These are phyloP conservation scores for Gephyroberyx darwinii DNA, from an alignment of 2,797 vertebrate genomes.

Conservation along the genomic window DNA sequence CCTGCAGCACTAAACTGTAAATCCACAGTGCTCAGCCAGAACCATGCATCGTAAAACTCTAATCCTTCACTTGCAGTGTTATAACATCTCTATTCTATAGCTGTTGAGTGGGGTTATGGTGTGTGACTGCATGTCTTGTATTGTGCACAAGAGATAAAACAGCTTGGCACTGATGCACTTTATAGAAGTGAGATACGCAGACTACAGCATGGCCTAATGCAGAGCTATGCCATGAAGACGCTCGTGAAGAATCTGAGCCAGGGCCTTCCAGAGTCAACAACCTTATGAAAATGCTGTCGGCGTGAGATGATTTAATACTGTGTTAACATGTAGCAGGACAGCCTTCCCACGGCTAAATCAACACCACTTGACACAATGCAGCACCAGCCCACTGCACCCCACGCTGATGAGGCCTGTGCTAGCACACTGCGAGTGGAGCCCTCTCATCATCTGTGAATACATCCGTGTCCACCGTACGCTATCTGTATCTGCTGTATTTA, in stretches of 20 bases:
- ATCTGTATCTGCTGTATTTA: slow-evolving; percentile 45
- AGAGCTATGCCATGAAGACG: slow-evolving; percentile 18
- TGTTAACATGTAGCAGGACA: slow-evolving; percentile 68
- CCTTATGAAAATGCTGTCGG: slow-evolving; percentile 67
- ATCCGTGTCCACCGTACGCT: slow-evolving; percentile 33
- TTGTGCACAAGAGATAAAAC: background rate
- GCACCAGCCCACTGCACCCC: slow-evolving; percentile 33
- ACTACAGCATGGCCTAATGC: background rate
- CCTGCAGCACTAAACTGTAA: background rate
- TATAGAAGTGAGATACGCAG: slow-evolving; percentile 5
- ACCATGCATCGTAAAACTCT: background rate
- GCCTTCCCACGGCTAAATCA: slow-evolving; percentile 62
- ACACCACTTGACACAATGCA: slow-evolving; percentile 53
- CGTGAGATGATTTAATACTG: slow-evolving; percentile 65
- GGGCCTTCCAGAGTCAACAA: slow-evolving; percentile 63
- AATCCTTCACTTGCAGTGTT: background rate
- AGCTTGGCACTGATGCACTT: background rate
- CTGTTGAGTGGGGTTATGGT: background rate
- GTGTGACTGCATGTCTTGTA: background rate
- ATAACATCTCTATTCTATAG: slow-evolving; percentile 3
- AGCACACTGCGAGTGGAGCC: slow-evolving; percentile 38
- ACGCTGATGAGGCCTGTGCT: slow-evolving; percentile 53
- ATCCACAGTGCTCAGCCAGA: slow-evolving; percentile 8
- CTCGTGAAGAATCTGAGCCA: slow-evolving; percentile 30
- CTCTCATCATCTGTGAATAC: slow-evolving; percentile 55